Conservation (phyloP, 2,797 vertebrate genomes). For the Meda fulgida region DNA sequence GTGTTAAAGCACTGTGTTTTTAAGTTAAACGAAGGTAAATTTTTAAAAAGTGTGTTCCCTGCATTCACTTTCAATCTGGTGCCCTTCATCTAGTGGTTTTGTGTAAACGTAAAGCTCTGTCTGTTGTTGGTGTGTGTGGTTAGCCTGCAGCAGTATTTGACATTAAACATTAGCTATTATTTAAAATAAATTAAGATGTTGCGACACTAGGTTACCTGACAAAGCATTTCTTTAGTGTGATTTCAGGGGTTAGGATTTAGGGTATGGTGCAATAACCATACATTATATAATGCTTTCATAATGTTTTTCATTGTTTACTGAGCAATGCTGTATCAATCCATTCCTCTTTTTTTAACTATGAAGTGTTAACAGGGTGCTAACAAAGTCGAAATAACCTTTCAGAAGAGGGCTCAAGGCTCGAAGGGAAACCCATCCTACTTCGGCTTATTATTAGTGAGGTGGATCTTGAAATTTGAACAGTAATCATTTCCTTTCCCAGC, state of each 20-base stretch:
- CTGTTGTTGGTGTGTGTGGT: not conserved
- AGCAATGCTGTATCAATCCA: no score
- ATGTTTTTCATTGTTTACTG: not conserved
- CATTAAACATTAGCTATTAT: not conserved
- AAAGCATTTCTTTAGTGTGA: not conserved
- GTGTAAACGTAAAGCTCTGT: not conserved
- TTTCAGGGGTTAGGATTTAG: not conserved
- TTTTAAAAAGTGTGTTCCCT: not conserved
- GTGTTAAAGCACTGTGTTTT: no score
- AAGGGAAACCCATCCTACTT: not conserved
- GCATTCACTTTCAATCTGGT: not conserved
- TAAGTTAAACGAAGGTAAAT: not conserved
- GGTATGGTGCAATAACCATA: not conserved
- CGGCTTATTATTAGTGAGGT: not conserved
- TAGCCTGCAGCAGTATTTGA: not conserved
- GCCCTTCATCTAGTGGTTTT: not conserved
- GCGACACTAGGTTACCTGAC: not conserved
- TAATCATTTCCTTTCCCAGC: not conserved
- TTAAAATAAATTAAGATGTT: not conserved
- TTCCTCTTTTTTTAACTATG: not conserved
- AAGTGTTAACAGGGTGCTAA: not conserved
- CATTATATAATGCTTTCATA: not conserved
- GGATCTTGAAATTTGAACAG: not conserved
- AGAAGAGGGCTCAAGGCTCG: not conserved
- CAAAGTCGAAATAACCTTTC: not conserved